phyloP scores from a whole-genome alignment of 2,888 invertebrate genomes.

The Ennomos quercinarius region DNA sequence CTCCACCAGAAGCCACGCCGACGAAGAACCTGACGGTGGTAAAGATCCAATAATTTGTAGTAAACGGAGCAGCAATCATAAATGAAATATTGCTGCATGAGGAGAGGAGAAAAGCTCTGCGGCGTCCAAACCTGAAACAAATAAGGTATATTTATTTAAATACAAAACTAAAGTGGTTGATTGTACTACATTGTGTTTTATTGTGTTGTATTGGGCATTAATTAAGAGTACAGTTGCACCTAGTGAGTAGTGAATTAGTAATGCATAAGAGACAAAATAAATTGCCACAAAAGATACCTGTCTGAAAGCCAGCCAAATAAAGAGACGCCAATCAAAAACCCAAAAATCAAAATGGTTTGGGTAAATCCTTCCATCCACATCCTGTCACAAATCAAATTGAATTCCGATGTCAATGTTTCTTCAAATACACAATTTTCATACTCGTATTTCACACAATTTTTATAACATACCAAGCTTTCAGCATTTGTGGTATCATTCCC shows the following conservation, averaged over 20 bases:
- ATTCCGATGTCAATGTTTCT: constrained; percentile 57
- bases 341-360: constrained; percentile 63
- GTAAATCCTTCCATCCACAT: constrained; percentile 62
- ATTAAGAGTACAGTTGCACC: no score
- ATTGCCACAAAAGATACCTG: constrained; percentile 42
- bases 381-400: constrained; percentile 58
- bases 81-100: constrained; percentile 87
- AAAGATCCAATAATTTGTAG: constrained; percentile 85
- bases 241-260: no score
- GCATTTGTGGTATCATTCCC: constrained; percentile 40
- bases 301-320: constrained; percentile 70
- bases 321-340: constrained; percentile 55
- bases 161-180: no score
- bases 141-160: constrained; percentile 1
- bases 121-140: constrained; percentile 60
- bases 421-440: constrained; percentile 54
- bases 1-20: constrained; percentile 90
- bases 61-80: constrained; percentile 87
- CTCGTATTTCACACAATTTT: constrained; percentile 54
- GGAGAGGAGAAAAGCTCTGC: constrained; percentile 87
- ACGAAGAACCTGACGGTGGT: constrained; percentile 87
- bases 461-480: constrained; percentile 55
- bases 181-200: no score
- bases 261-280: no score
- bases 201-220: no score